Evolutionary conservation across 92 coral and sea anemone genomes (phyloP).

Genomic region (Bergia puertoricense): DNA sequence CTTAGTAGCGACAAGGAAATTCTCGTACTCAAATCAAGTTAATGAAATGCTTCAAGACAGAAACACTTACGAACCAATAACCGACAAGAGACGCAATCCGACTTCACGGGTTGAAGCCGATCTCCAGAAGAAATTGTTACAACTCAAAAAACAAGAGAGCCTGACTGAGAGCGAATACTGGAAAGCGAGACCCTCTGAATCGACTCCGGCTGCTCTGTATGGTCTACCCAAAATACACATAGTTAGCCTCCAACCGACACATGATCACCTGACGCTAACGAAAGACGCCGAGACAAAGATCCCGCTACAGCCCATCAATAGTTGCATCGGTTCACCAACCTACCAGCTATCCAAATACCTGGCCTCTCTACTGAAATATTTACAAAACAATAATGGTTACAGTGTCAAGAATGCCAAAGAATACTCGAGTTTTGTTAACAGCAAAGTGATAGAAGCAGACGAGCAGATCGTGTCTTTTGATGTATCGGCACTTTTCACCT

Average conservation of each 20-base stretch:
- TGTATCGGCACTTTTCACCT: too few species aligned
- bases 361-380: slow-evolving; percentile 20
- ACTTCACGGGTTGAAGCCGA: slow-evolving; percentile 14
- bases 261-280: slow-evolving; percentile 20
- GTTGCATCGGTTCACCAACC: slow-evolving; percentile 36
- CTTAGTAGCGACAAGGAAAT: slow-evolving; percentile 9
- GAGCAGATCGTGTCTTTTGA: neutral
- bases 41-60: slow-evolving; percentile 12
- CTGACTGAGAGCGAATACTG: slow-evolving; percentile 32
- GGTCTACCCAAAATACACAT: slow-evolving; percentile 38
- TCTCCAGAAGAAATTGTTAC: slow-evolving; percentile 27
- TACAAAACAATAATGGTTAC: neutral
- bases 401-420: slow-evolving; percentile 33
- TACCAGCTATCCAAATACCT: slow-evolving; percentile 22
- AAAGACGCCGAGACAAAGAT: neutral
- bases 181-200: slow-evolving; percentile 15
- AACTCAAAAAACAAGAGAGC: slow-evolving; percentile 14
- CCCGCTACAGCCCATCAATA: slow-evolving; percentile 28
- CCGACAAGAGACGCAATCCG: slow-evolving; percentile 43
- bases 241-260: neutral
- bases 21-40: slow-evolving; percentile 6
- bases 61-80: slow-evolving; percentile 23
- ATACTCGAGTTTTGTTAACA: slow-evolving; percentile 12
- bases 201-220: slow-evolving; percentile 13
- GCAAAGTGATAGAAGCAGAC: neutral